phyloP scores from a whole-genome alignment of 2,113 vertebrate species.

The Sminthopsis crassicaudata region DNA sequence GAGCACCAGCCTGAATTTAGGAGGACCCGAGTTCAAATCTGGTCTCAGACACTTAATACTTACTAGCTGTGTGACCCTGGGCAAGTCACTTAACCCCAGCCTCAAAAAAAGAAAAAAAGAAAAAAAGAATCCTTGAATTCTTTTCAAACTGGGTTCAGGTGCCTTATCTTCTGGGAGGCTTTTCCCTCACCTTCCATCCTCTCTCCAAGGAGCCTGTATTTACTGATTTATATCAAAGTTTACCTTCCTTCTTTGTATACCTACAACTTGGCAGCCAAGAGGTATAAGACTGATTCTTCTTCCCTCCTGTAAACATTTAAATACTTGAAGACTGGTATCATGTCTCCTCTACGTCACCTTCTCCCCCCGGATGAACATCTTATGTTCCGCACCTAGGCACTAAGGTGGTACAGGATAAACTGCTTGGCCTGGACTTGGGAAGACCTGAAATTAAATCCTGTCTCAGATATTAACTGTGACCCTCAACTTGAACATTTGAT shows the following conservation, averaged over 20 bases:
- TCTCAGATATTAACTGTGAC: neutral
- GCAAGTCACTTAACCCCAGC: too few relatives aligned
- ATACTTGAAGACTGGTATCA: neutral
- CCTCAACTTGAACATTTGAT: neutral
- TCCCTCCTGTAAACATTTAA: neutral
- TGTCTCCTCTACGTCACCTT: neutral
- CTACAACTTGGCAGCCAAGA: neutral
- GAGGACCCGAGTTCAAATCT: too few relatives aligned
- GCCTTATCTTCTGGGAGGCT: neutral
- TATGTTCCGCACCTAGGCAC: neutral
- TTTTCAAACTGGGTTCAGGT: neutral
- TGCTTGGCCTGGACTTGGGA: neutral
- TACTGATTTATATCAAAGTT: neutral
- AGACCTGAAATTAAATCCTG: neutral
- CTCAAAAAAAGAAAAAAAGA: too few relatives aligned
- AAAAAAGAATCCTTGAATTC: neutral
- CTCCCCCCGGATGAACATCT: neutral
- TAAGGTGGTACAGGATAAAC: neutral
- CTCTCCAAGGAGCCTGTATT: neutral
- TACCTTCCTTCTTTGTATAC: neutral
- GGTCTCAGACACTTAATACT: too few relatives aligned
- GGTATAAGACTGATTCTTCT: neutral
- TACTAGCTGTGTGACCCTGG: too few relatives aligned
- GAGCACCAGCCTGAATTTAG: too few relatives aligned
- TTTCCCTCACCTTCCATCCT: neutral